These are phyloP conservation scores for Nasua narica DNA, from an alignment of 2,797 vertebrate genomes.

Conservation along the genomic window DNA sequence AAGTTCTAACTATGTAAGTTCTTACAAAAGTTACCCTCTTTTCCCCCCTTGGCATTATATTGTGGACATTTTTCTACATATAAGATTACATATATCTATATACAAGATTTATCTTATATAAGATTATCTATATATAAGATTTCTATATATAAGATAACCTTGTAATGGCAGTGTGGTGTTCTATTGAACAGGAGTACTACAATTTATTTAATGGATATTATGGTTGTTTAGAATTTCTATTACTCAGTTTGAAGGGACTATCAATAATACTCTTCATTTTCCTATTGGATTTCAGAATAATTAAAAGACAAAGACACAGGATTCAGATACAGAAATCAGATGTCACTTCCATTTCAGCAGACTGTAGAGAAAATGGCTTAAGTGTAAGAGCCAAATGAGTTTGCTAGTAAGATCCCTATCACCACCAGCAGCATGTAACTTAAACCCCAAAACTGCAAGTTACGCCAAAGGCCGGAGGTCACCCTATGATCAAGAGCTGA, in stretches of 20 bases:
- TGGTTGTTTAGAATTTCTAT: conserved; percentile 30
- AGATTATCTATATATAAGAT: no score
- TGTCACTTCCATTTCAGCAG: neutral
- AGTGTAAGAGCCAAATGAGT: neutral
- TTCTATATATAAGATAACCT: neutral
- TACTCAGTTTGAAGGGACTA: conserved; percentile 23
- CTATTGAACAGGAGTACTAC: neutral
- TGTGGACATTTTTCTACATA: neutral
- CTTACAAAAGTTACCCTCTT: neutral
- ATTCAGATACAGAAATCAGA: conserved; percentile 20
- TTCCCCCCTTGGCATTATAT: neutral
- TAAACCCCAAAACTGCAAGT: neutral
- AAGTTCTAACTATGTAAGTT: neutral
- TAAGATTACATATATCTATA: no score
- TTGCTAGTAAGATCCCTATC: neutral
- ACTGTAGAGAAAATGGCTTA: neutral
- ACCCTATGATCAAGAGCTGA: neutral
- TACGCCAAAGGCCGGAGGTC: neutral
- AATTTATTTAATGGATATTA: conserved; percentile 29
- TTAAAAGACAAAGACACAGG: neutral
- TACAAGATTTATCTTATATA: no score
- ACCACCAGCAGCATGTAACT: neutral
- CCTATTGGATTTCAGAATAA: conserved; percentile 30
- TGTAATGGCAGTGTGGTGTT: neutral
- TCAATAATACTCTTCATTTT: conserved; percentile 27